Evolutionary conservation across 2,888 invertebrate genomes (phyloP), one percentile per base, ranked within the genome.

Genomic region (Nomada goodeniana): DNA sequence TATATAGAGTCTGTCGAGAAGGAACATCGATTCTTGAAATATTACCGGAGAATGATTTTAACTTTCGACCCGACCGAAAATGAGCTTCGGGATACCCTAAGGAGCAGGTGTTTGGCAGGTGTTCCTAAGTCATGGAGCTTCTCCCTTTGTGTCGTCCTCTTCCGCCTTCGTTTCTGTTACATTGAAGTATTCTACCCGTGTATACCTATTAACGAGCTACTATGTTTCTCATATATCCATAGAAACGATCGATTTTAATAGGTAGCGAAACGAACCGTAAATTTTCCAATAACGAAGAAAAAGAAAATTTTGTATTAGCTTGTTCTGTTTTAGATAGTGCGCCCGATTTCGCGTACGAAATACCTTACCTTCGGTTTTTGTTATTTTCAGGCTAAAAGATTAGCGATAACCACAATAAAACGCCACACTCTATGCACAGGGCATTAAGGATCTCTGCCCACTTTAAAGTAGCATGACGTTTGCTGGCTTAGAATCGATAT

Each of bases 31-130:
- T 47, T 2, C 10, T 29, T 47, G 0, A 36, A 36, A 23, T n/a
- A 7, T 18, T n/a, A 47, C 0, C 5, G 36, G 15, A 26, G 15
- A 52, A 36, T 60, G 50, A 11, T 50, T 18, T 20, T 18, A 36
- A 1, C 1, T 50, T 50, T 15, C 1, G 47, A 47, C 15, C 47
- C 15, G 47, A 13, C 15, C 13, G 9, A 47, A 18, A 20, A 23
- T 0, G 0, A 2, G 42, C 10, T n/a, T 15, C 9, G 36, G n/a
- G 20, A 63, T 71, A 26, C 53, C 52, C 44, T 10, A n/a, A 60
- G 20, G 7, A n/a, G 59, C 73, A 81, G 82, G 76, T 82, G 72
- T 76, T 60, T 23, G 53, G 9, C 82, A 82, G 82, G 69, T 82
- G 82, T 76, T 23, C 18, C 65, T 69, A 72, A 59, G 23, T 53